These are phyloP conservation scores for Leptogaster cylindrica DNA, from an alignment of 2,888 invertebrate species.

Conservation along the genomic window DNA sequence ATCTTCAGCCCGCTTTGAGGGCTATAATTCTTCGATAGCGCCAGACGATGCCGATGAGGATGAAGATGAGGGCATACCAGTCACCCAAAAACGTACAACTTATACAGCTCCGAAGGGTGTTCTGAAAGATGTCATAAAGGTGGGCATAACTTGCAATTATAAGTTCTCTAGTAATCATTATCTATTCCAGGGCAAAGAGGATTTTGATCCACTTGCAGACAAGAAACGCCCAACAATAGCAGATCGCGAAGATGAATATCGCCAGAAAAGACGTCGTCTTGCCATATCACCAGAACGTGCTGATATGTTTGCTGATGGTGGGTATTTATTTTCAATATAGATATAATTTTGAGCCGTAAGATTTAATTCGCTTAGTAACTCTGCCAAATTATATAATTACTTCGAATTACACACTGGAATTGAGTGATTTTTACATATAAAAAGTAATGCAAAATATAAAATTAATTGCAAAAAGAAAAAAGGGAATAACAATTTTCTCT, in stretches of 20 bases:
- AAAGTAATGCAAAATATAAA: too few species aligned
- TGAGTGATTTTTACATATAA: too few species aligned
- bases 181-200: conserved; percentile 78
- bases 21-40: conserved; percentile 95
- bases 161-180: too few species aligned
- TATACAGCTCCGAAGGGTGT: conserved; percentile 88
- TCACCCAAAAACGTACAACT: conserved; percentile 76
- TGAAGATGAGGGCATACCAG: conserved; percentile 69
- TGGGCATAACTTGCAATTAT: too few species aligned
- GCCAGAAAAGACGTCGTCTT: conserved; percentile 84
- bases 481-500: too few species aligned
- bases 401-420: too few species aligned
- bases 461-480: too few species aligned
- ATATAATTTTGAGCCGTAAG: too few species aligned
- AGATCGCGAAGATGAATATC: conserved; percentile 96
- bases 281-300: conserved; percentile 95
- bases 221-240: conserved; percentile 90
- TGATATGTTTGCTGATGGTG: conserved; percentile 98
- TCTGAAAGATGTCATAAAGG: conserved; percentile 89
- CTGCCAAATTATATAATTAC: too few species aligned
- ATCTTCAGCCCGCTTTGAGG: conserved; percentile 80
- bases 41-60: conserved; percentile 95
- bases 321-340: too few species aligned
- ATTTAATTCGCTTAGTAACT: too few species aligned
- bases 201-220: conserved; percentile 94